Base-by-base conservation (phyloP, 2,888 invertebrate genomes). In the Buathra laborator region DNA sequence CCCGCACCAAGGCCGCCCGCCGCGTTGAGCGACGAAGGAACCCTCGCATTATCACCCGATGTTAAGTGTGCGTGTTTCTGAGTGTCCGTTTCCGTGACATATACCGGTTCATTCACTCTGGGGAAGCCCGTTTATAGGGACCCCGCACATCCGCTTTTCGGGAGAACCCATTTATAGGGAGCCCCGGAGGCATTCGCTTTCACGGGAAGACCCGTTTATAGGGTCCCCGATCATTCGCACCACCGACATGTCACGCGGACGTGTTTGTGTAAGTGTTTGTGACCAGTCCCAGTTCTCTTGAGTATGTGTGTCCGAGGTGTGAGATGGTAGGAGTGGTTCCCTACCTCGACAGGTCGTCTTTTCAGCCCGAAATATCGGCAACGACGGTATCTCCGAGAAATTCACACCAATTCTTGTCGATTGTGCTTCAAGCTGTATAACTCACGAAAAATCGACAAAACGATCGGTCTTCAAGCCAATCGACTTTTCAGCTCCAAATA, bases 71-170 rank as follows among this genome's bases (percentile, higher is more conserved):
- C 46, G 46, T 46, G 16, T 19, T 19, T 16, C 12, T 56, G 16
- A 56, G 24, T 56, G 56, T 10, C 56, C 0, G 9, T 19, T 56
- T 3, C 19, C 24, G 56, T 56, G 56, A 19, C 56, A 56, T 56
- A 7, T 19, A 24, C 67, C 46, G 29, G 46, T 46, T 0, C 46
- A 68, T 68, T 68, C 48, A 46, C 48, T 9, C 24, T 9, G 48
- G 67, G 67, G 1, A 48, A 68, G 29, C 67, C 67, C 71, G 71
- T 71, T 71, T 56, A 71, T 71, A 71, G 56, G 37, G 56, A 16
- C 14, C 48, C 68, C 51, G 32, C 7, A 2, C 32, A 70, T 29
- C 5, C 51, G 68, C 68, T 29, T 70, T 70, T 14, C 29, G n/a
- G 51, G 14, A 14, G 68, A 1, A 7, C 24, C 51, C 46, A 6